Evolutionary conservation across 2,888 invertebrate species (phyloP).

Genomic region (Bimastos eiseni): DNA sequence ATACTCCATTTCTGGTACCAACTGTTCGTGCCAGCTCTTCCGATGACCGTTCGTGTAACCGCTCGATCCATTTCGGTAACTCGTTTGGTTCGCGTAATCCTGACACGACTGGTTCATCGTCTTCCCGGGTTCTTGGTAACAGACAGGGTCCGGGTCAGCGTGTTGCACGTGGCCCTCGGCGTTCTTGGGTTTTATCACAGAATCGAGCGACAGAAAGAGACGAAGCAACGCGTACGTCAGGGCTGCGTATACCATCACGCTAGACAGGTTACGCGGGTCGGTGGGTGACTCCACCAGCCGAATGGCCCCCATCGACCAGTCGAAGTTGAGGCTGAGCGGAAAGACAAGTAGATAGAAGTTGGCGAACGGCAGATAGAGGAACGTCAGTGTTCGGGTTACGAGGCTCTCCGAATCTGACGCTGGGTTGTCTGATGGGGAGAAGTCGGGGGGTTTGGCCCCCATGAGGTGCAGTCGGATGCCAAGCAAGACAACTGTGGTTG

Average conservation of each 20-base stretch:
- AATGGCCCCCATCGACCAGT: slow-evolving; percentile 98
- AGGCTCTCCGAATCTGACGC: slow-evolving; percentile 82
- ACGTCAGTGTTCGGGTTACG: slow-evolving; percentile 83
- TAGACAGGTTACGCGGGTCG: slow-evolving; percentile 79
- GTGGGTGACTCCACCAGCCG: slow-evolving; percentile 78
- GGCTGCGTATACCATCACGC: slow-evolving; percentile 74
- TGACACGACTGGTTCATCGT: neutral
- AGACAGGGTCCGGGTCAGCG: neutral
- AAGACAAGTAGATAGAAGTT: slow-evolving; percentile 85
- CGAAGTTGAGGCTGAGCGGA: slow-evolving; percentile 87
- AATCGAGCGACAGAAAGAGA: slow-evolving; percentile 15
- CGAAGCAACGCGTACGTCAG: slow-evolving; percentile 45
- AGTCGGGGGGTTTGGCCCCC: slow-evolving; percentile 73
- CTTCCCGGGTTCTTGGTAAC: neutral
- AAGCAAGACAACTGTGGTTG: slow-evolving; percentile 64
- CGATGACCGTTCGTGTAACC: neutral
- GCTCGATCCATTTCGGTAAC: neutral
- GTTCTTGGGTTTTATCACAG: slow-evolving; percentile 14
- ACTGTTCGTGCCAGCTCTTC: neutral
- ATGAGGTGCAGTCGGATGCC: slow-evolving; percentile 79
- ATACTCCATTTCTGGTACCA: neutral
- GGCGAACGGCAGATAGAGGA: slow-evolving; percentile 86
- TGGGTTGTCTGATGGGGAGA: slow-evolving; percentile 93
- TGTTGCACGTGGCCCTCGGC: neutral
- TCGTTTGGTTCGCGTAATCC: neutral